Base-by-base conservation (phyloP, 2,113 vertebrate species). In the Apus apus region DNA sequence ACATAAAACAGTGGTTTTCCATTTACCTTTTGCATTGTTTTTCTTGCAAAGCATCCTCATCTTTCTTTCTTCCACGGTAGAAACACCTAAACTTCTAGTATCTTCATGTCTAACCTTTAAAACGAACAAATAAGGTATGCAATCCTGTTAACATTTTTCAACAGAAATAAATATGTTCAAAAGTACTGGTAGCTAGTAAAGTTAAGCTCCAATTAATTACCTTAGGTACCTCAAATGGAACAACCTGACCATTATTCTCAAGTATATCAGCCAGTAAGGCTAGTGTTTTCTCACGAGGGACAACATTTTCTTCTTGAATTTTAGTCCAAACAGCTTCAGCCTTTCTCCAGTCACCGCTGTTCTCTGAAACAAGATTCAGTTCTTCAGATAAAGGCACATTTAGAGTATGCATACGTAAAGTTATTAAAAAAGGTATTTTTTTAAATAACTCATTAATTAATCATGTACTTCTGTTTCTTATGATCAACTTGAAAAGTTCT, bases 241-340 rank as follows among this genome's bases (percentile, higher is more conserved):
- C 98, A 94, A 98, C 97, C 87, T 99, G 98, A 91, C 98, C 98
- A 85, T 97, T 99, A 40, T n/a, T 98, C 94, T 95, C 97, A 70
- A 99, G 95, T 93, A 99, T 98, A 50, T 97, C 95, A 23, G 98
- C 98, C 82, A 99, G 97, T 48, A 99, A 87, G 12, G 32, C 89
- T 27, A 99, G 96, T 3, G 99, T 99, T 95, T 97, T 98, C 65
- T 98, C 98, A 64, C 98, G 98, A 65, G 99, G 99, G 97, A 99
- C 98, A 84, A 99, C 16, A 85, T 99, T 99, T 97, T 99, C 99
- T 94, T 99, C 99, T 95, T 99, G 99, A 97, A 99, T 99, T 98
- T 99, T 99, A 62, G 97, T 99, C 99, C 99, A 99, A 65, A 96
- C 40, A 19, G 97, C 94, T 50, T 99, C 98, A 50, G 99, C 99